These are phyloP conservation scores for Lordiphosa stackelbergi DNA, from an alignment of 1,140 invertebrate genomes.

Conservation along the genomic window DNA sequence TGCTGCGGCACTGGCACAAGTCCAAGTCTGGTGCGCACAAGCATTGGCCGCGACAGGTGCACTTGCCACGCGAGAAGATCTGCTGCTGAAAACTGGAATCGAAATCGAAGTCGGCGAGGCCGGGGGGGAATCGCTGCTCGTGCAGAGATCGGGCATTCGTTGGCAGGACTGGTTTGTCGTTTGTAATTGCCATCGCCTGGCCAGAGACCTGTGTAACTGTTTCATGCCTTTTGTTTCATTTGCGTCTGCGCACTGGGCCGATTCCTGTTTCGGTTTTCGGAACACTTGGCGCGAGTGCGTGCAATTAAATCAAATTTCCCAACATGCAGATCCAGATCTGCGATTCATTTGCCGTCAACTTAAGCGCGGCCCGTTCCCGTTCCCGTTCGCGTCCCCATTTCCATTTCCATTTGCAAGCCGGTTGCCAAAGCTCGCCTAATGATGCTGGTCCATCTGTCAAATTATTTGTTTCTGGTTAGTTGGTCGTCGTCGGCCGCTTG, in stretches of 20 bases:
- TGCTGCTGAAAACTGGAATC: conserved; percentile 30
- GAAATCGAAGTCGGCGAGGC: conserved; percentile 29
- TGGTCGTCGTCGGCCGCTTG: conserved; percentile 5
- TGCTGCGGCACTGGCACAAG: background rate
- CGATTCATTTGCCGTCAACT: background rate
- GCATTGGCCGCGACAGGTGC: conserved; percentile 61
- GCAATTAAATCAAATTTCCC: too few relatives aligned
- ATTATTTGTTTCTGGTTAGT: conserved; percentile 27
- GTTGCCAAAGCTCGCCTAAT: conserved; percentile 8
- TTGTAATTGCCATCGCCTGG: conserved; percentile 6
- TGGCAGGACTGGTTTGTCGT: conserved; percentile 34
- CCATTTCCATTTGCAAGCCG: background rate
- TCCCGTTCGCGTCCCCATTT: background rate
- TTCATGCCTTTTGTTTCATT: conserved; percentile 1
- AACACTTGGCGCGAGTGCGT: background rate
- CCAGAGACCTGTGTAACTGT: too few relatives aligned
- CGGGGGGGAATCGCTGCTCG: background rate
- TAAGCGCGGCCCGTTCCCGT: background rate
- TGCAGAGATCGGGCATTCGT: conserved; percentile 12
- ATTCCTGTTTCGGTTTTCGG: conserved; percentile 1
- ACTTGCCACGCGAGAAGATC: conserved; percentile 60
- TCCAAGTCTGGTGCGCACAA: conserved; percentile 30
- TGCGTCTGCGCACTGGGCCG: background rate
- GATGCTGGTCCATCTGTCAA: conserved; percentile 29
- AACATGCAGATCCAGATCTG: background rate